These are phyloP conservation scores for Otolemur garnettii DNA, from an alignment of 2,113 vertebrate species.

Conservation along the genomic window DNA sequence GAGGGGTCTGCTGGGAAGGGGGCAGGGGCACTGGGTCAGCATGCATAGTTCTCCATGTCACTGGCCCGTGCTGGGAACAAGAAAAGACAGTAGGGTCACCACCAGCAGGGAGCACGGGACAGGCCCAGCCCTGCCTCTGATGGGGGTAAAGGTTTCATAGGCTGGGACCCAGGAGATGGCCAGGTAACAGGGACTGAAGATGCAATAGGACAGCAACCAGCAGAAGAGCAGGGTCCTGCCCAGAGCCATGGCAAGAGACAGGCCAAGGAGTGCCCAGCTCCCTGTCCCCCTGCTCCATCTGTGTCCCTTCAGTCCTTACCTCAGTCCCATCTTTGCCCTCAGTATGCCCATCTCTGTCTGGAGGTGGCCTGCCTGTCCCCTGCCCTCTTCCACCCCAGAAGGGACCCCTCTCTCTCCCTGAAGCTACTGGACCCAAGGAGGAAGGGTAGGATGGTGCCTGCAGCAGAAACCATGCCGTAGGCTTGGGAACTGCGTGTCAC, in stretches of 20 bases:
- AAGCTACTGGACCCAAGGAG: too few relatives aligned
- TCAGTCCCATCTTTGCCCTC: neutral
- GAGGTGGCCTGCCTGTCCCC: neutral
- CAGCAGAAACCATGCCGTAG: neutral
- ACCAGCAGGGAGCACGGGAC: neutral
- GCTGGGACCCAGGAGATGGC: neutral
- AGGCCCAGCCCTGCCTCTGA: neutral
- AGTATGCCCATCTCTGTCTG: neutral
- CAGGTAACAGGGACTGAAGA: neutral
- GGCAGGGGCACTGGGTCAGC: neutral
- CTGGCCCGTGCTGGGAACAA: neutral
- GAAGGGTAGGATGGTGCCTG: neutral
- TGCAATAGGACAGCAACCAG: neutral
- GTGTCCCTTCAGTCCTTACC: neutral
- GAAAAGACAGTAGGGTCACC: neutral
- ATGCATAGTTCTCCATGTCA: neutral
- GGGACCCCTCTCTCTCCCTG: neutral
- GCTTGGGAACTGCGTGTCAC: constrained; percentile 31
- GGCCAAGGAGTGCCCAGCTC: neutral
- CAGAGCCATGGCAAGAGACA: neutral
- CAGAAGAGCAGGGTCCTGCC: neutral
- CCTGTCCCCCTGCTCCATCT: neutral
- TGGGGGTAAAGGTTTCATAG: too few relatives aligned
- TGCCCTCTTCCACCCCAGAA: neutral
- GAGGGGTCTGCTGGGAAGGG: neutral